Base-by-base conservation (phyloP, 2,113 vertebrate species). In the Craseonycteris thonglongyai region DNA sequence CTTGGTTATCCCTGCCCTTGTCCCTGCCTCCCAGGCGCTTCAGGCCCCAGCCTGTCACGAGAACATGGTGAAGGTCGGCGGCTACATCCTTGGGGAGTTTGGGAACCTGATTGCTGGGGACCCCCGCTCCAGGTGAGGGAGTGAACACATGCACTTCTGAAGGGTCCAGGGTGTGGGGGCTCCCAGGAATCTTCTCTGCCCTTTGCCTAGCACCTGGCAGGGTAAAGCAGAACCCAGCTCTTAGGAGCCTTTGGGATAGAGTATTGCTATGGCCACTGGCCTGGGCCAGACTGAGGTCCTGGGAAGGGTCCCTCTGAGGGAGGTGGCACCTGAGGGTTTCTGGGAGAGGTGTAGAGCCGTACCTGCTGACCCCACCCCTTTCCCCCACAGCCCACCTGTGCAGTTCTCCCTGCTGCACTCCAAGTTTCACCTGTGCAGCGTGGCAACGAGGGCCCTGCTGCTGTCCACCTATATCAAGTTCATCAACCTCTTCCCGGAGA, bases 61-160 rank as follows among this genome's bases (percentile, higher is more conserved):
- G 98, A 99, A 99, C 98, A 99, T 99, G 99, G 99, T 99, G 95
- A 99, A 99, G 88, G 99, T 99, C 0, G 99, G 99, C 5, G 99
- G 99, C 58, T 99, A 99, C 96, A 99, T 99, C 92, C 97, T 99
- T 69, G 99, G 99, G 65, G 99, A 99, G 96, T 99, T 99, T 95
- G 99, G 99, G 69, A 99, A 99, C 95, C 98, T 99, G 76, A 99
- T 99, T 80, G 99, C 99, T 42, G 99, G 99, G 26, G 99, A 99
- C 88, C 99, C 99, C 13, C 99, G 99, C 7, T 99, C 99, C 95
- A 99, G 99, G 99, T 99, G 96, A 92, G 96, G 21, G 7, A 51
- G 18, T 24, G 22, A 38, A 33, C 13, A 15, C 12, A 5, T 0
- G 1, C 5, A 6, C 13, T 54, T 51, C 47, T 21, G 18, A 75